Conservation (phyloP, 1,140 invertebrate genomes). For the Drepana arcuata region DNA sequence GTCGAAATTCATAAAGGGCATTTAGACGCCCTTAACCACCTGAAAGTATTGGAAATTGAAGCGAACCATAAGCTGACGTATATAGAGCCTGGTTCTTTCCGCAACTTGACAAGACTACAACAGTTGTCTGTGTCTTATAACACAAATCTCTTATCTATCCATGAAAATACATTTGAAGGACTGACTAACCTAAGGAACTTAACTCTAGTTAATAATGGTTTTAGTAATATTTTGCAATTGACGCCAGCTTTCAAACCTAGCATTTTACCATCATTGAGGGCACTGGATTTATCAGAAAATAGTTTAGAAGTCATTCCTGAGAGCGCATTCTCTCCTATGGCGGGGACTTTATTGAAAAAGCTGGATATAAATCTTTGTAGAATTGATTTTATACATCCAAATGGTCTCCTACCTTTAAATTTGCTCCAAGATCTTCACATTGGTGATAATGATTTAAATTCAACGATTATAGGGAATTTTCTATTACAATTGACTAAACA, state of each 20-base stretch:
- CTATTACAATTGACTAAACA: slow-evolving; percentile 38
- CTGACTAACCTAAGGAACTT: slow-evolving; percentile 50
- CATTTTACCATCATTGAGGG: slow-evolving; percentile 39
- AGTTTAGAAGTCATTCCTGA: slow-evolving; percentile 41
- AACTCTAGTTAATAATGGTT: slow-evolving; percentile 61
- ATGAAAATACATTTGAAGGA: slow-evolving; percentile 38
- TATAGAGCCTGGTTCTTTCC: slow-evolving; percentile 42
- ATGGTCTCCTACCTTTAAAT: slow-evolving; percentile 56
- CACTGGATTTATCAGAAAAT: slow-evolving; percentile 58
- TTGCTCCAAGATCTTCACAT: slow-evolving; percentile 59
- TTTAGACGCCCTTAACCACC: slow-evolving; percentile 27
- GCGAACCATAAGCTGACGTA: slow-evolving; percentile 49
- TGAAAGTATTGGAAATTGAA: slow-evolving; percentile 46
- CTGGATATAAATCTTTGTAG: slow-evolving; percentile 67
- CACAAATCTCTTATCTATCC: slow-evolving; percentile 29
- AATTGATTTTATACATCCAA: slow-evolving; percentile 64
- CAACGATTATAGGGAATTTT: slow-evolving; percentile 48
- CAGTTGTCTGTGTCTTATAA: slow-evolving; percentile 57
- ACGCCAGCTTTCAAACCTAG: slow-evolving; percentile 35
- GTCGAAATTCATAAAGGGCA: slow-evolving; percentile 30
- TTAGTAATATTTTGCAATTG: slow-evolving; percentile 38
- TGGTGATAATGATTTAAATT: slow-evolving; percentile 68
- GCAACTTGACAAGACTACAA: slow-evolving; percentile 39
- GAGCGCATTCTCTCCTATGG: slow-evolving; percentile 45
- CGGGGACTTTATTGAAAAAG: slow-evolving; percentile 33